These are phyloP conservation scores for Pachydiplax longipennis DNA, from an alignment of 2,888 invertebrate species.

Conservation along the genomic window DNA sequence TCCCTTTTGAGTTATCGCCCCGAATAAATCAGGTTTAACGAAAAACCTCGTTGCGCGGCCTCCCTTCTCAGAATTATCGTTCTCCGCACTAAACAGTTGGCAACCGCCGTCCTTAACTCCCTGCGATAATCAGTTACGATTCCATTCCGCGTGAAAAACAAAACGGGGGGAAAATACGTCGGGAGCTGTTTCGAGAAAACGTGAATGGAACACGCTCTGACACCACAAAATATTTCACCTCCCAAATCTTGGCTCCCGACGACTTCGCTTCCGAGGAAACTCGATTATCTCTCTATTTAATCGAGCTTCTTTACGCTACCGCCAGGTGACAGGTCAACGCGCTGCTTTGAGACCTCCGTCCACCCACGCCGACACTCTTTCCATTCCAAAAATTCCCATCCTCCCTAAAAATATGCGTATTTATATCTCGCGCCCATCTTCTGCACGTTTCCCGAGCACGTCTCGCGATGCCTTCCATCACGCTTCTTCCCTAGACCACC, in stretches of 20 bases:
- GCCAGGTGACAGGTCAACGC: neutral
- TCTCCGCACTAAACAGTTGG: too few relatives aligned
- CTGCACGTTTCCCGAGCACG: neutral
- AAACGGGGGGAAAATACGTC: too few relatives aligned
- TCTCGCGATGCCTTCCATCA: neutral
- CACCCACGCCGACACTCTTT: neutral
- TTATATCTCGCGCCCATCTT: neutral
- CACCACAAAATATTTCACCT: neutral
- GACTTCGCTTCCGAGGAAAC: neutral
- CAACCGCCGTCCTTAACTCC: too few relatives aligned
- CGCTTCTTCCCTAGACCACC: neutral
- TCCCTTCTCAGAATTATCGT: too few relatives aligned
- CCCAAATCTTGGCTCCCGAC: neutral
- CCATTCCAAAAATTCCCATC: too few relatives aligned
- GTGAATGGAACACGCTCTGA: neutral
- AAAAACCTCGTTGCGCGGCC: too few relatives aligned
- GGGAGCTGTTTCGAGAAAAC: neutral
- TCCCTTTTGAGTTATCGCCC: too few relatives aligned
- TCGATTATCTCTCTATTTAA: neutral
- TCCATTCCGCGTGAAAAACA: neutral
- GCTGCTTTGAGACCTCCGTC: neutral
- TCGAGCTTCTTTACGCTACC: neutral
- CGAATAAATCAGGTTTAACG: too few relatives aligned
- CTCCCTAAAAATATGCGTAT: neutral
- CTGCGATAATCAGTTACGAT: neutral